Evolutionary conservation across 2,797 vertebrate species (phyloP).

Genomic region (Girardinus metallicus): DNA sequence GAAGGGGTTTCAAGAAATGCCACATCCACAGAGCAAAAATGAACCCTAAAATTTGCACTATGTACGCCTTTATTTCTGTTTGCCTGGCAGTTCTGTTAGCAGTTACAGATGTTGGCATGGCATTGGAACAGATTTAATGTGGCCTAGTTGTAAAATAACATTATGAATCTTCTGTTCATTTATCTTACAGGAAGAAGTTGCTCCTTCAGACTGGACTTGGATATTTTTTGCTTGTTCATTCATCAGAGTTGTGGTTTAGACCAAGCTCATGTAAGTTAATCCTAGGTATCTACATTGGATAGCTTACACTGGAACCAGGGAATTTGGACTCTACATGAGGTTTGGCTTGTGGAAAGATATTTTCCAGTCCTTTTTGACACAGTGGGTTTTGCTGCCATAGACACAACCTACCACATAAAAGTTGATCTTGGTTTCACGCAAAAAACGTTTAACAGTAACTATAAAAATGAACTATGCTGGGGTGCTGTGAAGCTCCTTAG

Average conservation of each 20-base stretch:
- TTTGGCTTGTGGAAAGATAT: conserved; percentile 42
- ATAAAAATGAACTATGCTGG: conserved; percentile 47
- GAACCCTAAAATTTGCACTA: conserved; percentile 66
- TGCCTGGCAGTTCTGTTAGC: conserved; percentile 58
- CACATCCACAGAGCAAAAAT: conserved; percentile 31
- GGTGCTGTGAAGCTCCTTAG: conserved; percentile 30
- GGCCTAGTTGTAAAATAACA: conserved; percentile 17
- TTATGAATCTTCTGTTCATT: conserved; percentile 30
- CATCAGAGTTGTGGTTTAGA: conserved; percentile 36
- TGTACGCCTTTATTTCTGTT: conserved; percentile 54
- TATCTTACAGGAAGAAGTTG: conserved; percentile 12
- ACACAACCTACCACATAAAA: conserved; percentile 52
- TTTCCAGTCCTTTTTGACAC: conserved; percentile 51
- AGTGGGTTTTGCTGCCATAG: conserved; percentile 39
- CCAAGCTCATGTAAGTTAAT: conserved; percentile 11
- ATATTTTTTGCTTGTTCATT: conserved; percentile 43
- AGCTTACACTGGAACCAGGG: conserved; percentile 21
- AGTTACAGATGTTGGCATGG: conserved; percentile 54
- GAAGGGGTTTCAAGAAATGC: conserved; percentile 45
- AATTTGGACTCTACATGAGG: conserved; percentile 32
- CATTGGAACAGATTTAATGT: conserved; percentile 30
- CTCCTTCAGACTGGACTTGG: conserved; percentile 1
- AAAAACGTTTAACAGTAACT: conserved; percentile 42
- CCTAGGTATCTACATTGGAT: conserved; percentile 23
- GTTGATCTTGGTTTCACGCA: conserved; percentile 32